Percentiles rank a stretch among this genome's conserved stretches.
Evolutionary conservation across 2,888 invertebrate species (phyloP).

Genomic region (Schizaphis graminum): DNA sequence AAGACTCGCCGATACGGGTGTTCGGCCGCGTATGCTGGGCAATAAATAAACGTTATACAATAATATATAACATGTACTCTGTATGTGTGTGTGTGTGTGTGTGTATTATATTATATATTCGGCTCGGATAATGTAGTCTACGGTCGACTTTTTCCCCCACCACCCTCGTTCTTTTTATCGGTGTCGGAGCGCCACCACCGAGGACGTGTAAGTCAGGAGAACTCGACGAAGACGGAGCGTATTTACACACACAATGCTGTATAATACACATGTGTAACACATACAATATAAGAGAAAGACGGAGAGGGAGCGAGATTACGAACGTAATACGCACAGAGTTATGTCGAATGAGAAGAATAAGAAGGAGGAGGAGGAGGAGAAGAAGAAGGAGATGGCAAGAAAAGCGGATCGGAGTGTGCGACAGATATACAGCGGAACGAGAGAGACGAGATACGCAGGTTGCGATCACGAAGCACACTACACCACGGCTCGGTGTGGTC

Average conservation of each 20-base stretch:
- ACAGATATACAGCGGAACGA: background rate
- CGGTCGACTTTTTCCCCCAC: slow-evolving; percentile 4
- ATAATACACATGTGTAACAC: background rate
- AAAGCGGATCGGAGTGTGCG: background rate
- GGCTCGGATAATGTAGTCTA: slow-evolving; percentile 15
- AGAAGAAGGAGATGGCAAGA: background rate
- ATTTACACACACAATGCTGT: background rate
- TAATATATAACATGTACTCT: background rate
- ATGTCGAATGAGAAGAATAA: background rate
- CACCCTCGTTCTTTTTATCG: slow-evolving; percentile 27
- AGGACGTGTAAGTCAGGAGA: background rate
- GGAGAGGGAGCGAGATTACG: background rate
- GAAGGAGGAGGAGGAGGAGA: background rate
- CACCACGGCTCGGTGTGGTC: slow-evolving; percentile 43
- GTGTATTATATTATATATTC: slow-evolving; percentile 6
- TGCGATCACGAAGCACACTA: slow-evolving; percentile 46
- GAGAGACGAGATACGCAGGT: slow-evolving; percentile 2
- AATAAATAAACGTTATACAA: slow-evolving; percentile 51
- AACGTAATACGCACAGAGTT: background rate
- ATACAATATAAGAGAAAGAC: background rate
- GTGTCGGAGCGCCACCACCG: slow-evolving; percentile 45
- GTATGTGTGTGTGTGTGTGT: background rate
- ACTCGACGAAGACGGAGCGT: background rate
- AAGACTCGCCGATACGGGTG: slow-evolving; percentile 49
- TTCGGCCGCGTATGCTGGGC: slow-evolving; percentile 18